Base-by-base conservation (phyloP, 1,140 invertebrate species). In the Cydia pomonella region DNA sequence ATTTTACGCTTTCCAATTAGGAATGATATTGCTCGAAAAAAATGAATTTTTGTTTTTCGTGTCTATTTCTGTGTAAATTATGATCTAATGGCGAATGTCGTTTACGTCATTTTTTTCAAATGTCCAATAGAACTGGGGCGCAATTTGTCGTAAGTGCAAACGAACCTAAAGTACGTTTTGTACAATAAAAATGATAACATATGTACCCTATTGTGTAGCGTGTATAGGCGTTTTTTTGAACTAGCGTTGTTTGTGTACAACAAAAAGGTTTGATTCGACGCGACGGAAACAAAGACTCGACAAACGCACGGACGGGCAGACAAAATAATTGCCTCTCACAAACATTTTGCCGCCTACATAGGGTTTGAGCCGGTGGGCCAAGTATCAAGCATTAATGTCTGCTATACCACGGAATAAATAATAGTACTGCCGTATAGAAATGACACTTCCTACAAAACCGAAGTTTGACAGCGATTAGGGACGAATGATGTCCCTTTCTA, bases 241-340 rank as follows among this genome's bases (percentile, higher is more conserved):
- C n/a, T 53, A 18, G 1, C 2, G 21, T 59, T 23, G 16, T 18
- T n/a, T n/a, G 50, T 23, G 21, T 76, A 50, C n/a, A 16, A 53
- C 47, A 21, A 72, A 73, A 53, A 63, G 62, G 27, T 73, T 76
- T 76, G 64, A 69, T 73, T 73, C 44, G 38, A 33, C 18, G 44
- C 33, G 73, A 21, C 23, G 69, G 44, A 27, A 76, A 77, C 73
- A 77, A 76, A 77, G 59, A 73, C 76, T 73, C 71, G 75, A 75
- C 80, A 77, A 79, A 84, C 79, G 73, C 59, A 84, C 83, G 81
- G 79, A 86, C 84, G 80, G 69, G 71, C 73, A 80, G 82, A 86
- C 85, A 81, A 76, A 87, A 86, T 87, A 87, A 87, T 86, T 86
- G 82, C 82, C 81, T 80, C 83, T 80, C 80, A 75, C 76, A 82